Evolutionary conservation across 2,797 vertebrate genomes (phyloP).

Genomic region (Cercopithecus hamlyni): DNA sequence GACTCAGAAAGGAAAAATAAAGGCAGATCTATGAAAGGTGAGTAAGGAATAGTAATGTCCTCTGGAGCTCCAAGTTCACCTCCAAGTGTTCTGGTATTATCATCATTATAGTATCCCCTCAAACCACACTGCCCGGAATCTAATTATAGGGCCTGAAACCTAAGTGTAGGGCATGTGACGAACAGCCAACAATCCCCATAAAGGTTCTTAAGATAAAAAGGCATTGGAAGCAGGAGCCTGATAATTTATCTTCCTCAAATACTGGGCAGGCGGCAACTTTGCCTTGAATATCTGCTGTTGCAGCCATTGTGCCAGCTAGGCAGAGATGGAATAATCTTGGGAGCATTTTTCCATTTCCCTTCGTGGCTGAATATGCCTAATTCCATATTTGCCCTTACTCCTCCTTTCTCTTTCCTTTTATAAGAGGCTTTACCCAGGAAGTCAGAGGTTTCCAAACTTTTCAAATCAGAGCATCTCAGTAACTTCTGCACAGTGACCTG

Average conservation of each 20-base stretch:
- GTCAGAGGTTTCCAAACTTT: not conserved
- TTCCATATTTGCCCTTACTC: not conserved
- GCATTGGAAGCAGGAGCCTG: not conserved
- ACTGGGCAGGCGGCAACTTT: not conserved
- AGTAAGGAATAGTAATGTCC: not conserved
- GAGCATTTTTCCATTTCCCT: not conserved
- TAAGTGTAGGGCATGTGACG: not conserved
- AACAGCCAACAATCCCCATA: not conserved
- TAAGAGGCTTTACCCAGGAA: not conserved
- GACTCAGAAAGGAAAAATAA: not conserved
- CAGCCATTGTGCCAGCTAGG: not conserved
- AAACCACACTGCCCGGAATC: not conserved
- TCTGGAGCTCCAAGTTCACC: not conserved
- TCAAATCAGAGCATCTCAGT: not conserved
- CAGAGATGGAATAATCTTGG: not conserved
- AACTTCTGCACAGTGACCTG: not conserved
- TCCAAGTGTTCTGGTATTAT: not conserved
- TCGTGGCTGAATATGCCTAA: not conserved
- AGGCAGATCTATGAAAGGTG: not conserved
- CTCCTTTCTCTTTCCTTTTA: not conserved
- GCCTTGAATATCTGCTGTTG: not conserved
- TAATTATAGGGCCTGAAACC: not conserved
- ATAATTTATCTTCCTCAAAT: conserved; percentile 28
- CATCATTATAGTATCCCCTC: not conserved
- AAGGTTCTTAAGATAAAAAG: conserved; percentile 24